These are phyloP conservation scores for Spongilla lacustris DNA, from an alignment of 37 sponge, comb jelly and placozoan species.

Conservation along the genomic window DNA sequence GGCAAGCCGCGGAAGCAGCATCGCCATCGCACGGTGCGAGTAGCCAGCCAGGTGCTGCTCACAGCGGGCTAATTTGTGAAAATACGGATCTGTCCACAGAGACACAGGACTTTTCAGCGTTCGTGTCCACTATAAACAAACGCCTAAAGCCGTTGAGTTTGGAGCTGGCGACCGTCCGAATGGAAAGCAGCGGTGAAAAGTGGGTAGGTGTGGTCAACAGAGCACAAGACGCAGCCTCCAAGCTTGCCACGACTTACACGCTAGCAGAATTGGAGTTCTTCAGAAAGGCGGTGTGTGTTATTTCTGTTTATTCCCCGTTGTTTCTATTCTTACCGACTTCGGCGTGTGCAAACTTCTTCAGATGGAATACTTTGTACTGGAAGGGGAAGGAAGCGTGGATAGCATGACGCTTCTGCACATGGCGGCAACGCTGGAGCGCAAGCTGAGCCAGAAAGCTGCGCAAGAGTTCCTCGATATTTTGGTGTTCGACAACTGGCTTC, in stretches of 20 bases:
- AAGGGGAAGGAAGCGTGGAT: slow-evolving; percentile 23
- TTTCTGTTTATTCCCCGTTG: too few species aligned
- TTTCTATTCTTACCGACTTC: not conserved
- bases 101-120: not conserved
- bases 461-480: slow-evolving; percentile 34
- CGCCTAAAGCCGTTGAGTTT: slow-evolving; percentile 32
- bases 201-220: slow-evolving; percentile 65
- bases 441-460: slow-evolving; percentile 25
- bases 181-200: slow-evolving; percentile 30
- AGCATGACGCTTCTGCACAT: slow-evolving; percentile 30
- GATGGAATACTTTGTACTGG: slow-evolving; percentile 18
- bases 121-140: slow-evolving; percentile 26
- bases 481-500: slow-evolving; percentile 36
- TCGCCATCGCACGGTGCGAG: not conserved
- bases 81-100: not conserved
- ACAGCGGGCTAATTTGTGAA: too few species aligned
- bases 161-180: slow-evolving; percentile 29
- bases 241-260: slow-evolving; percentile 44
- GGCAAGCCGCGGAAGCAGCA: not conserved
- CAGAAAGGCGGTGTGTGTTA: slow-evolving; percentile 56
- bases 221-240: slow-evolving; percentile 54
- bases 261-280: slow-evolving; percentile 57
- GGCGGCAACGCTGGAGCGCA: slow-evolving; percentile 28
- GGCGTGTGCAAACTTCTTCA: not conserved
- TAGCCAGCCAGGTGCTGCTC: not conserved